Conservation (phyloP, 2,797 vertebrate genomes). For the Synanceia verrucosa region DNA sequence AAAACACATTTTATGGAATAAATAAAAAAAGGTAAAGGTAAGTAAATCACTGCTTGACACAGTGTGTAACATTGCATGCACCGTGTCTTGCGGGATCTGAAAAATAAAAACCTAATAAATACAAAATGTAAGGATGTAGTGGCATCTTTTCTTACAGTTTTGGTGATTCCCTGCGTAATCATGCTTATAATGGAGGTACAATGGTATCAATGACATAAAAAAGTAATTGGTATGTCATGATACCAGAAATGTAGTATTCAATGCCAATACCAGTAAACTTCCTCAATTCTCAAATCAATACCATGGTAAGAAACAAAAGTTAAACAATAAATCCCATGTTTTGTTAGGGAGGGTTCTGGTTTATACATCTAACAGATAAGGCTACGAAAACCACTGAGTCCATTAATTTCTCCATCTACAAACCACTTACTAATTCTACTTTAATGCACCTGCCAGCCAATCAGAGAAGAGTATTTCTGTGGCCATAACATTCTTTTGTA, state of each 20-base stretch:
- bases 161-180: neutral
- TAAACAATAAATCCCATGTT: neutral
- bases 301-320: fast-evolving
- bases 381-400: neutral
- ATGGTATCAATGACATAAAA: neutral
- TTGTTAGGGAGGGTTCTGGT: fast-evolving
- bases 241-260: fast-evolving
- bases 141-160: neutral
- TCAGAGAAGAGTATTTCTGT: neutral
- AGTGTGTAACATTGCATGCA: neutral
- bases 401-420: neutral
- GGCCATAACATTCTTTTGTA: neutral
- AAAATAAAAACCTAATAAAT: neutral
- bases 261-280: neutral
- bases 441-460: neutral
- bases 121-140: too few relatives aligned
- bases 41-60: neutral
- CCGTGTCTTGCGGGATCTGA: neutral
- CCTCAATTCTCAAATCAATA: neutral
- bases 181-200: neutral
- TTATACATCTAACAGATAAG: neutral
- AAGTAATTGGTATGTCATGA: too few relatives aligned
- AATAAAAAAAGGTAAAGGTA: too few relatives aligned
- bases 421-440: neutral
- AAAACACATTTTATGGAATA: neutral